Conservation (phyloP, 2,797 vertebrate genomes). For the Numenius phaeopus region DNA sequence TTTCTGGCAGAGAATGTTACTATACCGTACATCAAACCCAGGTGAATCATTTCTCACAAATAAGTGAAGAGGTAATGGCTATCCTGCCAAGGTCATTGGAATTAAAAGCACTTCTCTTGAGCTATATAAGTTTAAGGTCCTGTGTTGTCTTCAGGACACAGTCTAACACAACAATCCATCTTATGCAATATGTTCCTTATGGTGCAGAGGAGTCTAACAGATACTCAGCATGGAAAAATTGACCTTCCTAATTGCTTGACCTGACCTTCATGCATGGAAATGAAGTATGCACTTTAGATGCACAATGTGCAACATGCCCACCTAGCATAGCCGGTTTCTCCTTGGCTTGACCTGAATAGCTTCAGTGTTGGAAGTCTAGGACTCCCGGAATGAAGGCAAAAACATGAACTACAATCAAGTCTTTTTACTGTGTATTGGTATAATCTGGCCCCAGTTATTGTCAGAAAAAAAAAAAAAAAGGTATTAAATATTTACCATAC, state of each 20-base stretch:
- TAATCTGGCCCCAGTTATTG: not conserved
- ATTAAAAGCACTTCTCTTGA: not conserved
- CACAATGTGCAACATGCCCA: not conserved
- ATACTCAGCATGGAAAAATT: not conserved
- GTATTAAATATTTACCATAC: slow-evolving; percentile 7
- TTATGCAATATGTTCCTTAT: not conserved
- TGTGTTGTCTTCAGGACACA: not conserved
- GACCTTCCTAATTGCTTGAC: not conserved
- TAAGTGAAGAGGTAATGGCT: not conserved
- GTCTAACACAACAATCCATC: not conserved
- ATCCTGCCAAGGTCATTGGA: not conserved
- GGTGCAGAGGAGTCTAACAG: not conserved
- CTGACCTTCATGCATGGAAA: not conserved
- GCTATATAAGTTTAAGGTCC: not conserved
- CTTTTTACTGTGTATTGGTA: not conserved
- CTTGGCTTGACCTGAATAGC: not conserved
- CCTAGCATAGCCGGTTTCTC: not conserved
- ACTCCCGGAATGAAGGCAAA: not conserved
- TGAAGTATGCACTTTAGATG: not conserved
- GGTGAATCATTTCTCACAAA: not conserved
- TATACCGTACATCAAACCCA: not conserved
- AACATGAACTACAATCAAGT: not conserved
- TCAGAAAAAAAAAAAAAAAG: not conserved
- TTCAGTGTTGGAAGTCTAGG: not conserved
- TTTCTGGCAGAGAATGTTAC: not conserved